phyloP scores from a whole-genome alignment of 1,140 invertebrate species.

The Monomorium pharaonis region DNA sequence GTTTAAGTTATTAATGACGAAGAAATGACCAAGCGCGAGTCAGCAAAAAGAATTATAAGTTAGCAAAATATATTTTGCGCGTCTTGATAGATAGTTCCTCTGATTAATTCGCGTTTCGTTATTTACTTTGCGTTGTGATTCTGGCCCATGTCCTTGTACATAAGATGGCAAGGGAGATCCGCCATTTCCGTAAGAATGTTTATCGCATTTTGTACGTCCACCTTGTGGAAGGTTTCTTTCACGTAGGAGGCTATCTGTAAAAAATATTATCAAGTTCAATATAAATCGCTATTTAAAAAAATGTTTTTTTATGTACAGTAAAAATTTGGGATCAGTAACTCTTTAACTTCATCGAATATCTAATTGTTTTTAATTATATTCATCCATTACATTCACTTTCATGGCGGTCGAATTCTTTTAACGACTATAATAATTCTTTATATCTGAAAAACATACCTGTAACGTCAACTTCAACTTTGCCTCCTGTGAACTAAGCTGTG shows the following conservation, averaged over 20 bases:
- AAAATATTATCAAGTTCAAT: slow-evolving; percentile 23
- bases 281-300: not conserved
- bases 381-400: not conserved
- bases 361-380: not conserved
- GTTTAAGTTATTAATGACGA: not conserved
- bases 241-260: slow-evolving; percentile 57
- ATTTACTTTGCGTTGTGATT: slow-evolving; percentile 60
- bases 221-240: slow-evolving; percentile 27
- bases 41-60: not conserved
- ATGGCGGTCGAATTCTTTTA: not conserved
- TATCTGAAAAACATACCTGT: slow-evolving; percentile 55
- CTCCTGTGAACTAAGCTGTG: slow-evolving; percentile 63
- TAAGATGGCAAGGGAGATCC: slow-evolving; percentile 82
- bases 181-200: slow-evolving; percentile 78
- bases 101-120: not conserved
- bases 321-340: not conserved
- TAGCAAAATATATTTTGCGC: not conserved
- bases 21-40: not conserved
- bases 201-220: slow-evolving; percentile 77
- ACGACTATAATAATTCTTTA: not conserved
- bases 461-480: slow-evolving; percentile 58
- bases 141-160: slow-evolving; percentile 7
- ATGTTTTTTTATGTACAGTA: not conserved
- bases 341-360: not conserved
- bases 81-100: not conserved